A percentile compares a stretch with the other conserved stretches of the same genome.
Evolutionary conservation across 2,797 vertebrate genomes (phyloP).

Genomic region (Phoxinus dragarum): DNA sequence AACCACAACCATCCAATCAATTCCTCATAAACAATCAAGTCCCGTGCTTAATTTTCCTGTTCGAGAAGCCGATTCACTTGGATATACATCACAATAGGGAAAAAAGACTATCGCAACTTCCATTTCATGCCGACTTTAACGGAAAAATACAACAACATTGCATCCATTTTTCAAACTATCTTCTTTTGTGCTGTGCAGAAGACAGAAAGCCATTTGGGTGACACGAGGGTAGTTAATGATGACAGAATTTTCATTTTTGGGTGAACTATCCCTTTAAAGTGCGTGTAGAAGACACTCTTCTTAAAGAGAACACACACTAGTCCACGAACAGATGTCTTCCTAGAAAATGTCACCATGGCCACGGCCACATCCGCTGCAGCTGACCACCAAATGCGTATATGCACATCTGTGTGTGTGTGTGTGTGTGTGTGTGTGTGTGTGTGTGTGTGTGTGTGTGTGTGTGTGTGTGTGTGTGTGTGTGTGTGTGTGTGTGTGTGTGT

Average conservation of each 20-base stretch:
- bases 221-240: not conserved
- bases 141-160: too few relatives aligned
- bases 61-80: not conserved
- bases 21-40: not conserved
- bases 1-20: not conserved
- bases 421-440: not conserved
- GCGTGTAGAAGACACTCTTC: not conserved
- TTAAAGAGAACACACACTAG: slow-evolving; percentile 32
- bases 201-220: not conserved
- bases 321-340: slow-evolving; percentile 55
- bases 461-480: not conserved
- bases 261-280: not conserved
- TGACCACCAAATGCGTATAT: slow-evolving; percentile 42
- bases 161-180: too few relatives aligned
- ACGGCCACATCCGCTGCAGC: slow-evolving; percentile 50
- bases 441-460: not conserved
- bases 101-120: not conserved
- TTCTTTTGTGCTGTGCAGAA: not conserved
- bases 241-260: not conserved
- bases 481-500: too few relatives aligned
- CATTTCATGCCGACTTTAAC: not conserved
- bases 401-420: slow-evolving; percentile 5
- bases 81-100: not conserved
- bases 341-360: slow-evolving; percentile 52
- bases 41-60: not conserved